Percentiles rank a stretch among this genome's conserved stretches.
Evolutionary conservation across 1,140 invertebrate species (phyloP).

Genomic region (Saccostrea echinata): DNA sequence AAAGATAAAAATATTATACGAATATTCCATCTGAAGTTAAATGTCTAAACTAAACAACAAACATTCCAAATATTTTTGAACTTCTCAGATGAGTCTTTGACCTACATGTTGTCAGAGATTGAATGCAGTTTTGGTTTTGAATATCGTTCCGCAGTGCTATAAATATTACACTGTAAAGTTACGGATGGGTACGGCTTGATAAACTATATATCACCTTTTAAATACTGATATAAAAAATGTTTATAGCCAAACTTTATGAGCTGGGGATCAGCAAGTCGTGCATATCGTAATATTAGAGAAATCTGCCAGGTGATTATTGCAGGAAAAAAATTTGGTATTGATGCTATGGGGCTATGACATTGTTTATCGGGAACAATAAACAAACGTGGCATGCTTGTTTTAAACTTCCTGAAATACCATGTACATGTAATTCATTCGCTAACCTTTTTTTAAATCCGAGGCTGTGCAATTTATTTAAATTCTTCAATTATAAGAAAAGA

Average conservation of each 20-base stretch:
- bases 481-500: no score
- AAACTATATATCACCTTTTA: slow-evolving; percentile 8
- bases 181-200: not conserved
- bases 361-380: not conserved
- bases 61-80: no score
- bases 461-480: no score
- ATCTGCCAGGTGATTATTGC: slow-evolving; percentile 9
- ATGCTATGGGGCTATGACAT: not conserved
- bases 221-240: slow-evolving; percentile 14
- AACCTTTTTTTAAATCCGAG: no score
- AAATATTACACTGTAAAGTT: not conserved
- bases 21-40: no score
- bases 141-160: not conserved
- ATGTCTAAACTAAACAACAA: no score
- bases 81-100: not conserved
- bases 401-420: no score
- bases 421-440: no score
- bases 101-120: not conserved
- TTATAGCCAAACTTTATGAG: not conserved
- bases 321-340: not conserved
- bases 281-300: slow-evolving; percentile 4
- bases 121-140: not conserved
- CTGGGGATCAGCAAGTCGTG: not conserved
- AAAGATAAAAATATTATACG: no score
- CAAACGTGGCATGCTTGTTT: no score